These are phyloP conservation scores for Athripsodes cinereus DNA, from an alignment of 2,888 invertebrate species.

Conservation along the genomic window DNA sequence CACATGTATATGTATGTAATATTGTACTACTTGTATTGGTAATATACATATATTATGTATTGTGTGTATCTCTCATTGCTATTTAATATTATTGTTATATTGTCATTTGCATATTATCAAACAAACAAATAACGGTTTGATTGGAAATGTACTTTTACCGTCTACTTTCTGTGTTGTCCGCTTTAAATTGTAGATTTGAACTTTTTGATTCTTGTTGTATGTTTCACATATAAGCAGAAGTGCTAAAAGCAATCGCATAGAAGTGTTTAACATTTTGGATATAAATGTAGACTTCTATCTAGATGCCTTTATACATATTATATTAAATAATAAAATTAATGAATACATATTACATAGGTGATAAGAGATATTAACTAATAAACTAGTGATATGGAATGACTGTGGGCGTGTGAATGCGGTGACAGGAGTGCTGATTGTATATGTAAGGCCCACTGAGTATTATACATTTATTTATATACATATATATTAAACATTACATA, in stretches of 20 bases:
- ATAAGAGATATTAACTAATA: not conserved
- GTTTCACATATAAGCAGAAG: constrained; percentile 25
- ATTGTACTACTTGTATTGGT: no score
- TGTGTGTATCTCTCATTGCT: no score
- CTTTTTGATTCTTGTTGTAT: constrained; percentile 26
- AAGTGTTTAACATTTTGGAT: constrained; percentile 28
- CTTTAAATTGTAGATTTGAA: constrained; percentile 25
- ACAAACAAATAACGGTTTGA: not conserved
- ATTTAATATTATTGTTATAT: no score
- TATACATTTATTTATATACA: no score
- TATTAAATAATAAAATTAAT: not conserved
- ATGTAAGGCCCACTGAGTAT: constrained; percentile 2
- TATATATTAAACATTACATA: no score
- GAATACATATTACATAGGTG: constrained; percentile 17
- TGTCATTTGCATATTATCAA: no score
- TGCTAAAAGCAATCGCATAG: constrained; percentile 28
- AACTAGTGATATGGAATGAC: constrained; percentile 1
- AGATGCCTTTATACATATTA: constrained; percentile 28
- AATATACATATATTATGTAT: no score
- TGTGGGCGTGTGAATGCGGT: not conserved
- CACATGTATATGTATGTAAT: no score
- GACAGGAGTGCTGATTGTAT: not conserved
- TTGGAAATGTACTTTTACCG: constrained; percentile 18
- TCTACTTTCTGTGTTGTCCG: constrained; percentile 28
- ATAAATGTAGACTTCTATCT: constrained; percentile 28